Conservation (phyloP, 1,140 invertebrate genomes). For the Pantala flavescens region DNA sequence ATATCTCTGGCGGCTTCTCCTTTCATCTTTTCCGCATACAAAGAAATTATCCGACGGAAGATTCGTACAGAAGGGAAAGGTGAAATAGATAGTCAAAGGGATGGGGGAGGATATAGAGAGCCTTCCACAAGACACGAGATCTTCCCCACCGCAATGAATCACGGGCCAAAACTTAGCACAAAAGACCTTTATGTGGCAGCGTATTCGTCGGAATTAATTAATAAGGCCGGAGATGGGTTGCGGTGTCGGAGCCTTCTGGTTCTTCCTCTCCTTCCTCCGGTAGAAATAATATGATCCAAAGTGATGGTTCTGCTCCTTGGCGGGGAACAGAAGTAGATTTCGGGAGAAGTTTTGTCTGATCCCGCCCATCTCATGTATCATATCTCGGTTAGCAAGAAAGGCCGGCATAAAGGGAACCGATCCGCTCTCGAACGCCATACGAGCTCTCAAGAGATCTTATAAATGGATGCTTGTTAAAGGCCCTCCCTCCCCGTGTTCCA, state of each 20-base stretch:
- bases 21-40: too few relatives aligned
- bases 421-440: background rate
- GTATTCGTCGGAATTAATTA: slow-evolving; percentile 10
- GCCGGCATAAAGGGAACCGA: background rate
- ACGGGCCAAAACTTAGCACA: slow-evolving; percentile 1
- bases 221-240: slow-evolving; percentile 7
- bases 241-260: background rate
- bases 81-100: too few relatives aligned
- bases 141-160: slow-evolving; percentile 7
- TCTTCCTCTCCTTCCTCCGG: background rate
- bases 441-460: background rate
- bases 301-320: background rate
- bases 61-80: too few relatives aligned
- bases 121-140: background rate
- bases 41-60: too few relatives aligned
- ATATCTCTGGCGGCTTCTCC: too few relatives aligned
- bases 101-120: background rate
- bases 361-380: slow-evolving; percentile 1
- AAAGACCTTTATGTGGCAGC: slow-evolving; percentile 2
- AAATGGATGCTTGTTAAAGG: too few relatives aligned
- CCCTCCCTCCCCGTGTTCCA: too few relatives aligned
- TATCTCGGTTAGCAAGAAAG: slow-evolving; percentile 1
- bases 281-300: background rate
- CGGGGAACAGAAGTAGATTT: background rate
- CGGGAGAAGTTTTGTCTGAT: background rate